These are phyloP conservation scores for Motacilla alba DNA, from an alignment of 2,113 vertebrate genomes.

Conservation along the genomic window DNA sequence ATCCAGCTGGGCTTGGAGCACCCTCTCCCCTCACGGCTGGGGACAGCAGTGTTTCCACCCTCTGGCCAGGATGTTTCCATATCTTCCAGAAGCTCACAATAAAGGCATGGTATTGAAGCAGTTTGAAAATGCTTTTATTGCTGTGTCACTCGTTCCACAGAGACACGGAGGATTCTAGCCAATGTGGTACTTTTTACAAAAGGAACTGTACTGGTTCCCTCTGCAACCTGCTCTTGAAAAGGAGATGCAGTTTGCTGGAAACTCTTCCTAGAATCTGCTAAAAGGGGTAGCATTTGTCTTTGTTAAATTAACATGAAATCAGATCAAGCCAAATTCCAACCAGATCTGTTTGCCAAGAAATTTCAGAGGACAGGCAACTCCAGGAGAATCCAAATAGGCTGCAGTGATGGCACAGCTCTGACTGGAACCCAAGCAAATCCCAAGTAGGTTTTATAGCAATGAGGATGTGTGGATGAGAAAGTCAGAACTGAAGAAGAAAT, in stretches of 20 bases:
- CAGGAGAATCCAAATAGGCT: not conserved
- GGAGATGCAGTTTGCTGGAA: not conserved
- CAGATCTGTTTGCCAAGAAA: not conserved
- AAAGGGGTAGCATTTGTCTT: not conserved
- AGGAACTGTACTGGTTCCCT: not conserved
- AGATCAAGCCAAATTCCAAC: not conserved
- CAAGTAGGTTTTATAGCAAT: not conserved
- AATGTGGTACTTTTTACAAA: not conserved
- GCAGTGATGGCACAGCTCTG: not conserved
- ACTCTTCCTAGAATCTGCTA: not conserved
- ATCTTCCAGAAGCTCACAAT: not conserved
- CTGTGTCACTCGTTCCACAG: not conserved
- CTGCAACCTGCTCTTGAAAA: not conserved
- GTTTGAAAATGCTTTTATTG: not conserved
- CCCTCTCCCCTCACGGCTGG: not conserved
- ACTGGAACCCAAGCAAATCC: not conserved
- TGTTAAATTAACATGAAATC: not conserved
- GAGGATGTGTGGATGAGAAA: not conserved
- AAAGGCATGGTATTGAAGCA: not conserved
- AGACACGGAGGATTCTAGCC: not conserved
- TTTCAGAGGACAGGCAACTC: not conserved
- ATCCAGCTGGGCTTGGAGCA: not conserved
- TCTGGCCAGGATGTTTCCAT: not conserved
- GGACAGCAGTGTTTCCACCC: not conserved
- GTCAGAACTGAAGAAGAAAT: not conserved